phyloP scores from a whole-genome alignment of 2,113 vertebrate genomes.

The Zootoca vivipara region DNA sequence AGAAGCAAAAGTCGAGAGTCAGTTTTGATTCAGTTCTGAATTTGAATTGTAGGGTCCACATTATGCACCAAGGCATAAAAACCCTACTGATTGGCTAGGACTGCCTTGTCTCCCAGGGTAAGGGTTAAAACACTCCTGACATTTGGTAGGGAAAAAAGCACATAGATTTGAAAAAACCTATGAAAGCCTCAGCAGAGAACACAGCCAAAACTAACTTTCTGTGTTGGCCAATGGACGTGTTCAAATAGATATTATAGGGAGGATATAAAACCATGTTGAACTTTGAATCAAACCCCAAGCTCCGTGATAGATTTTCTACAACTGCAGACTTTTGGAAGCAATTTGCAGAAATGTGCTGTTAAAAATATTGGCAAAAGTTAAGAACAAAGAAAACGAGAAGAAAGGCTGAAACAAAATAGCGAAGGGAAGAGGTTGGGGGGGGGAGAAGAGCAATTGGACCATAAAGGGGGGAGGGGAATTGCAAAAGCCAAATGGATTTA shows the following conservation, averaged over 20 bases:
- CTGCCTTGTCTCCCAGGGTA: background rate
- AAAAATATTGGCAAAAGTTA: conserved; percentile 36
- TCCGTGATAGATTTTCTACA: conserved; percentile 20
- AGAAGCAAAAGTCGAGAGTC: background rate
- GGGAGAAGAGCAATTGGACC: conserved; percentile 18
- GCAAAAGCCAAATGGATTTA: conserved; percentile 27
- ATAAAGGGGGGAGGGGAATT: conserved; percentile 2
- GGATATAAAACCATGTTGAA: conserved; percentile 41
- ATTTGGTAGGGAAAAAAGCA: conserved; percentile 24
- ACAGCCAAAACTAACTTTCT: conserved; percentile 31
- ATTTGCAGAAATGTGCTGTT: conserved; percentile 38
- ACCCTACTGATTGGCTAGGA: background rate
- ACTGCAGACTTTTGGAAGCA: conserved; percentile 40
- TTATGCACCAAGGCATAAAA: background rate
- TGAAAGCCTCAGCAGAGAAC: conserved; percentile 2
- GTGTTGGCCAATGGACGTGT: conserved; percentile 5
- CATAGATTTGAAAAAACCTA: conserved; percentile 16
- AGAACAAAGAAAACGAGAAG: conserved; percentile 44
- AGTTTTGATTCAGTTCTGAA: background rate
- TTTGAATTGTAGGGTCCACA: background rate
- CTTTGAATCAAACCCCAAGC: conserved; percentile 24
- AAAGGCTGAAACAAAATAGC: conserved; percentile 31
- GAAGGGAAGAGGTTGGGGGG: background rate
- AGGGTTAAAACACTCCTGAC: background rate
- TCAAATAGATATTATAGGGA: conserved; percentile 32